A percentile compares a stretch with the other conserved stretches of the same genome.
Conservation (phyloP, 1,140 invertebrate genomes). For the Diploscapter pachys region DNA sequence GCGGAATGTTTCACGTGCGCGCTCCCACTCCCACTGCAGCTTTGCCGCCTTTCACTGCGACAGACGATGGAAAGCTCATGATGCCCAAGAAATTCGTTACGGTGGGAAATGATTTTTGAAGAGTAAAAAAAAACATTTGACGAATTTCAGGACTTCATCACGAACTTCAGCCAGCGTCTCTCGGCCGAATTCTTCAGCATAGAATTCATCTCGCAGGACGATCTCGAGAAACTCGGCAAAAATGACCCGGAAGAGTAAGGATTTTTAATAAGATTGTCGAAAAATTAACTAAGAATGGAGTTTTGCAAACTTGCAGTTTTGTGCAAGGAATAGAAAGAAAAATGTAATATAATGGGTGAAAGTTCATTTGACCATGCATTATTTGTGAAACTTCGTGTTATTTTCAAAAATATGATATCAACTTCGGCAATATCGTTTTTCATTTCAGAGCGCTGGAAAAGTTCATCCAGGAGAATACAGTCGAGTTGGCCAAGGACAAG, state of each 20-base stretch:
- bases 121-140: too few species aligned
- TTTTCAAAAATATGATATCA: not conserved
- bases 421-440: constrained; percentile 10
- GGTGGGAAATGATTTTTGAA: not conserved
- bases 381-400: not conserved
- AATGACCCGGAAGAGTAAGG: constrained; percentile 75
- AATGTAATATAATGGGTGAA: too few species aligned
- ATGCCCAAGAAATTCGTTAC: constrained; percentile 45
- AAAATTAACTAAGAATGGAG: too few species aligned
- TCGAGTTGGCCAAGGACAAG: constrained; percentile 92
- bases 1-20: constrained; percentile 94
- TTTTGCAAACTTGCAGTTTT: too few species aligned
- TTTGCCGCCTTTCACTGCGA: constrained; percentile 66
- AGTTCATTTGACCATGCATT: not conserved
- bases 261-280: constrained; percentile 18
- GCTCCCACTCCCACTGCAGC: constrained; percentile 74
- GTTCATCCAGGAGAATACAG: constrained; percentile 81
- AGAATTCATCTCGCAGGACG: constrained; percentile 72
- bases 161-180: constrained; percentile 80
- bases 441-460: constrained; percentile 77
- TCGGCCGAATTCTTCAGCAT: constrained; percentile 75
- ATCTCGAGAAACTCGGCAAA: constrained; percentile 78
- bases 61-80: constrained; percentile 45
- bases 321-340: too few species aligned
- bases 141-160: constrained; percentile 70